Percentiles rank a stretch among this genome's conserved stretches.
phyloP scores from a whole-genome alignment of 2,797 vertebrate genomes.

The Loriculus beryllinus region DNA sequence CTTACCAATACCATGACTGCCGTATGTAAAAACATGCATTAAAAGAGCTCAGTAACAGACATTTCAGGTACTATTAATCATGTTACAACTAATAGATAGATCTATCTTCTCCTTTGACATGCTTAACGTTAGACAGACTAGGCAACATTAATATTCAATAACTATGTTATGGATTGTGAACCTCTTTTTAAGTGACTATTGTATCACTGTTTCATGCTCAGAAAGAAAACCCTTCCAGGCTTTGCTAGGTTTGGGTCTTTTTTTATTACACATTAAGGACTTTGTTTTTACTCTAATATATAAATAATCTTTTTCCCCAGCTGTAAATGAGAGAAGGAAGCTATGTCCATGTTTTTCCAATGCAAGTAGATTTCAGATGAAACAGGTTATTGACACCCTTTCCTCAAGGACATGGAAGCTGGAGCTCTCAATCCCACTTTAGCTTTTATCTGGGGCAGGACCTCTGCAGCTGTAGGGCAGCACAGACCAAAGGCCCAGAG shows the following conservation, averaged over 20 bases:
- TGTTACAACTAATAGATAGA: background rate
- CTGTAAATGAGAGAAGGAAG: background rate
- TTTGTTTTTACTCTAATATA: background rate
- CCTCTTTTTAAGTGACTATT: background rate
- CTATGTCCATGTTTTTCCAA: background rate
- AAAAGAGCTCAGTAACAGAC: background rate
- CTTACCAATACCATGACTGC: background rate
- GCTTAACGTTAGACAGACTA: background rate
- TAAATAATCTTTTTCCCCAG: background rate
- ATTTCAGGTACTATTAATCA: background rate
- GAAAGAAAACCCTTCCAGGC: background rate
- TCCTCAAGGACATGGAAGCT: background rate
- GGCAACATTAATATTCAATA: background rate
- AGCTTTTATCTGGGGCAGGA: background rate
- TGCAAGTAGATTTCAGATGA: background rate
- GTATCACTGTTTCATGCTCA: background rate
- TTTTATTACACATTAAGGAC: background rate
- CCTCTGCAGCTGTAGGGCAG: background rate
- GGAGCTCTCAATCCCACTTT: background rate
- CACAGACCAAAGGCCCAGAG: background rate
- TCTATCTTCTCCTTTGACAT: background rate
- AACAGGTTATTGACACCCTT: background rate
- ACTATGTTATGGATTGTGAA: background rate
- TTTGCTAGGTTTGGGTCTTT: background rate
- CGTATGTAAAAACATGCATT: background rate